A percentile compares a stretch with the other conserved stretches of the same genome.
These are phyloP conservation scores for Trichacis sp. DNA, from an alignment of 2,888 invertebrate species.

Conservation along the genomic window DNA sequence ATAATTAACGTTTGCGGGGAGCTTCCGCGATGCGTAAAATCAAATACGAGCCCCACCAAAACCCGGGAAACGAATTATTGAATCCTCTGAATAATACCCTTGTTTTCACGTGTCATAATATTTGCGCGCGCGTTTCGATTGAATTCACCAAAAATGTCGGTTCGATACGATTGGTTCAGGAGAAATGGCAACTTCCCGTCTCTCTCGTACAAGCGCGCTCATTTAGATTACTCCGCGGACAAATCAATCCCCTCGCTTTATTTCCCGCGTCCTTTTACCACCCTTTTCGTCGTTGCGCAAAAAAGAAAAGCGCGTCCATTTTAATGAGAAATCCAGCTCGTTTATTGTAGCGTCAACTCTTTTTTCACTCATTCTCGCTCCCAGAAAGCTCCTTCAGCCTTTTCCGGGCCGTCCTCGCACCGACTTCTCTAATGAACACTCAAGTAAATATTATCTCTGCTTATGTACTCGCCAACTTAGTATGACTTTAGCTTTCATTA, in stretches of 20 bases:
- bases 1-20: constrained; percentile 68
- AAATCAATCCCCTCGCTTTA: constrained; percentile 10
- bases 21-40: constrained; percentile 64
- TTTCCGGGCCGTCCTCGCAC: constrained; percentile 36
- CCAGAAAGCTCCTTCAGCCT: constrained; percentile 16
- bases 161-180: no score
- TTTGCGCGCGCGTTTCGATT: constrained; percentile 11
- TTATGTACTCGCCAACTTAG: constrained; percentile 67
- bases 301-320: constrained; percentile 60
- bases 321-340: constrained; percentile 66
- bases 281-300: constrained; percentile 29
- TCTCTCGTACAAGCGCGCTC: constrained; percentile 40
- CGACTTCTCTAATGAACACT: constrained; percentile 67
- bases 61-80: constrained; percentile 64
- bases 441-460: constrained; percentile 68
- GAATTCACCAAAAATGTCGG: no score
- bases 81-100: constrained; percentile 43
- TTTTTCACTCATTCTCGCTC: no score
- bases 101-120: constrained; percentile 24
- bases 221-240: constrained; percentile 49
- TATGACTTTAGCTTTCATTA: constrained; percentile 67
- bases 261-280: constrained; percentile 10
- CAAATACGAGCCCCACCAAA: constrained; percentile 59
- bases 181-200: background rate
- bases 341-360: constrained; percentile 56